phyloP scores from a whole-genome alignment of 1,140 invertebrate genomes.

The Drosophila arawakana region DNA sequence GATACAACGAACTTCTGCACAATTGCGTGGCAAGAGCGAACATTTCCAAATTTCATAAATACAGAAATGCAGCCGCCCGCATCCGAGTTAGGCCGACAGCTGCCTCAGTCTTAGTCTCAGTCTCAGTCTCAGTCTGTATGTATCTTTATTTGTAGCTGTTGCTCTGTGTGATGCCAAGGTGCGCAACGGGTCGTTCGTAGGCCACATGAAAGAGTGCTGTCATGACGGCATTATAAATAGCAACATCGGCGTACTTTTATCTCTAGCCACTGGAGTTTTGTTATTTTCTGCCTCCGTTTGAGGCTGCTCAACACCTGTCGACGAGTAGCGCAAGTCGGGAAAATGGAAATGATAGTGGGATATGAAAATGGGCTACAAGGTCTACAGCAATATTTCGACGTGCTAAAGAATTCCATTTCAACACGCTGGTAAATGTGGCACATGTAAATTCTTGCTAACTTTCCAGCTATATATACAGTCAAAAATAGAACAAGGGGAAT shows the following conservation, averaged over 20 bases:
- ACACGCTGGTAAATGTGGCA: slow-evolving; percentile 14
- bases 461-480: slow-evolving; percentile 16
- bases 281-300: slow-evolving; percentile 9
- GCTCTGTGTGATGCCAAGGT: slow-evolving; percentile 27
- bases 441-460: slow-evolving; percentile 30
- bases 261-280: slow-evolving; percentile 39
- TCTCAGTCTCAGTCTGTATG: neutral
- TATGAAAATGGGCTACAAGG: slow-evolving; percentile 21
- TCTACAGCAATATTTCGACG: slow-evolving; percentile 10
- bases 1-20: slow-evolving; percentile 64
- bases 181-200: slow-evolving; percentile 18
- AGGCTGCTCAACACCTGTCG: slow-evolving; percentile 60
- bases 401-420: slow-evolving; percentile 22
- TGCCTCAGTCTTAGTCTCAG: slow-evolving; percentile 5
- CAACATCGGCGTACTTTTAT: slow-evolving; percentile 49
- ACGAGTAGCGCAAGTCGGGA: no score
- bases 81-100: slow-evolving; percentile 47
- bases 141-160: slow-evolving; percentile 5
- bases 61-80: slow-evolving; percentile 75
- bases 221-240: slow-evolving; percentile 44
- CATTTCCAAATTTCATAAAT: slow-evolving; percentile 77
- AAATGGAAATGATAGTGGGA: neutral
- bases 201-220: slow-evolving; percentile 23
- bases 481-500: slow-evolving; percentile 19
- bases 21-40: slow-evolving; percentile 71